Evolutionary conservation across 2,113 vertebrate species (phyloP), one percentile per base, ranked within the genome.

Genomic region (Corydoras sp.): DNA sequence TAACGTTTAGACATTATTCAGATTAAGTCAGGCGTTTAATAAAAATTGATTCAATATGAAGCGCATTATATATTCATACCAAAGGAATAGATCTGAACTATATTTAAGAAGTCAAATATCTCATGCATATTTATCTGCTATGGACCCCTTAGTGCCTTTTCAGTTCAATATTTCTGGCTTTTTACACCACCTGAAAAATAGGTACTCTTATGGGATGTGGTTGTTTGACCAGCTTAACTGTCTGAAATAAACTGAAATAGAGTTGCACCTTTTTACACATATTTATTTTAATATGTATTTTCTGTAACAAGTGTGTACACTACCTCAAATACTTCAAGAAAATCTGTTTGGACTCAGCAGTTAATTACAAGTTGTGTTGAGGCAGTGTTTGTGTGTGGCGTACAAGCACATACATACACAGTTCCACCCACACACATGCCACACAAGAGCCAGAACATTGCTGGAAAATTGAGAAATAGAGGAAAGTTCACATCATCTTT

Each of bases 91-190:
- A 43, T 43, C 35, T 43, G 35, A 43, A 43, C 35, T 43, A 43
- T 43, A 43, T 43, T 43, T 43, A 43, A 43, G 35, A 43, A 43
- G 35, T 43, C 35, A 43, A 43, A 43, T 43, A 43, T 43, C 35
- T 43, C 51, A 10, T 29, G 18, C 32, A 24, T 18, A 49, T 72
- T 43, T 71, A 55, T 65, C 48, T 67, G 68, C 18, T 14, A 29
- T 50, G 13, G 2, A 48, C 53, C 62, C 66, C 30, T 73, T 77
- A 29, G 3, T 54, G 54, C 50, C 62, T 51, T 73, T 72, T 71
- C 77, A 73, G 64, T 77, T 64, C 77, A 80, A 78, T 73, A 77
- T 73, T 77, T 65, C 67, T 73, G 51, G 68, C 70, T 73, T 75
- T 51, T 70, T 30, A 35, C 75, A 58, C 32, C 7, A 58, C 12